phyloP scores from a whole-genome alignment of 2,888 invertebrate species.

The Orthosia gracilis region DNA sequence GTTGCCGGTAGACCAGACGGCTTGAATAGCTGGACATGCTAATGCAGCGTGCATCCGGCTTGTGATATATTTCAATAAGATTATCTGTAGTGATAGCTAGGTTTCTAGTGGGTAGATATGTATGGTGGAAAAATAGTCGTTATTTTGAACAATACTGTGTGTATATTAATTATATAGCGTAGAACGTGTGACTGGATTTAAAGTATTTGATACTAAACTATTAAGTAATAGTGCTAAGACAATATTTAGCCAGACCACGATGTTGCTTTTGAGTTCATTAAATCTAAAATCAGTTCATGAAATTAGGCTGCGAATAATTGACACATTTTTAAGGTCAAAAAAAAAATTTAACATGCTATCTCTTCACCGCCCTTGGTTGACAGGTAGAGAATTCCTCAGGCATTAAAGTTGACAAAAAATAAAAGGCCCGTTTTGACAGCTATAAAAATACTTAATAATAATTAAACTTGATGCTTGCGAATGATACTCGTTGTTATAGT shows the following conservation, averaged over 20 bases:
- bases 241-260: too few relatives aligned
- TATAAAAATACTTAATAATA: too few relatives aligned
- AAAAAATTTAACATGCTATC: too few relatives aligned
- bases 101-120: conserved; percentile 16
- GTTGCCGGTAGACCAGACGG: conserved; percentile 42
- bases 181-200: too few relatives aligned
- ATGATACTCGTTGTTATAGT: too few relatives aligned
- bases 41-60: conserved; percentile 60
- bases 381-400: too few relatives aligned
- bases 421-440: too few relatives aligned
- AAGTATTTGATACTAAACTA: too few relatives aligned
- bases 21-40: conserved; percentile 49
- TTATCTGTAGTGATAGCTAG: conserved; percentile 55
- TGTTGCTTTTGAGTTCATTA: not conserved
- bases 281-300: not conserved
- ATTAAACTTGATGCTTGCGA: too few relatives aligned
- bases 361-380: too few relatives aligned
- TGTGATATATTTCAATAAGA: conserved; percentile 62
- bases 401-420: too few relatives aligned
- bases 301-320: not conserved
- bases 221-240: too few relatives aligned
- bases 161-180: conserved; percentile 1
- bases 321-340: not conserved
- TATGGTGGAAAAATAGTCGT: conserved; percentile 21
- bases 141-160: conserved; percentile 29